Conservation (phyloP, 2,797 vertebrate species). For the Thaleichthys pacificus region DNA sequence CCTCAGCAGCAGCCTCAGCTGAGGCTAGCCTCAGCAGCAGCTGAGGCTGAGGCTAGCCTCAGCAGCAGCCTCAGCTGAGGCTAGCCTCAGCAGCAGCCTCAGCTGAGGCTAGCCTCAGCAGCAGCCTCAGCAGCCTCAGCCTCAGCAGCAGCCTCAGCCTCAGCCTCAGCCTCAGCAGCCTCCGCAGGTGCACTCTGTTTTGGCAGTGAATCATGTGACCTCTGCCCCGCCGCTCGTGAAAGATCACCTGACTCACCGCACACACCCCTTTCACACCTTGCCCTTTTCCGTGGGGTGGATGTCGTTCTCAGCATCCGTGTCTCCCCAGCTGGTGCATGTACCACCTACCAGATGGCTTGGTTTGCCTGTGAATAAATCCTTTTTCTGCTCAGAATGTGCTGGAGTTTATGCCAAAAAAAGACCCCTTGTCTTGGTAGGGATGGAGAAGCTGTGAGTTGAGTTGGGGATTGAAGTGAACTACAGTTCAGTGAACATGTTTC, state of each 20-base stretch:
- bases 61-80: too few relatives aligned
- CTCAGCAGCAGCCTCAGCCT: not conserved
- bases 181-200: slow-evolving; percentile 22
- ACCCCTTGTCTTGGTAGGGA: slow-evolving; percentile 33
- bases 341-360: slow-evolving; percentile 70
- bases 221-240: slow-evolving; percentile 38
- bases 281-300: slow-evolving; percentile 45
- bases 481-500: too few relatives aligned
- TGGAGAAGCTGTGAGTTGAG: not conserved
- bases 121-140: not conserved
- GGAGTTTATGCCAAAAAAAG: slow-evolving; percentile 50
- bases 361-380: slow-evolving; percentile 62
- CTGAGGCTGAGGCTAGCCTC: too few relatives aligned
- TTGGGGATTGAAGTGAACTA: too few relatives aligned
- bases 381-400: slow-evolving; percentile 56
- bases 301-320: slow-evolving; percentile 49
- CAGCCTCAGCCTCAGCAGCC: not conserved
- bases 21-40: too few relatives aligned
- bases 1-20: slow-evolving; percentile 13
- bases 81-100: too few relatives aligned
- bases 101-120: too few relatives aligned
- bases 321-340: slow-evolving; percentile 67
- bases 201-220: slow-evolving; percentile 42
- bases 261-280: slow-evolving; percentile 43
- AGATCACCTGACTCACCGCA: slow-evolving; percentile 50